Base-by-base conservation (phyloP, 2,888 invertebrate species). In the Dioctria rufipes region DNA sequence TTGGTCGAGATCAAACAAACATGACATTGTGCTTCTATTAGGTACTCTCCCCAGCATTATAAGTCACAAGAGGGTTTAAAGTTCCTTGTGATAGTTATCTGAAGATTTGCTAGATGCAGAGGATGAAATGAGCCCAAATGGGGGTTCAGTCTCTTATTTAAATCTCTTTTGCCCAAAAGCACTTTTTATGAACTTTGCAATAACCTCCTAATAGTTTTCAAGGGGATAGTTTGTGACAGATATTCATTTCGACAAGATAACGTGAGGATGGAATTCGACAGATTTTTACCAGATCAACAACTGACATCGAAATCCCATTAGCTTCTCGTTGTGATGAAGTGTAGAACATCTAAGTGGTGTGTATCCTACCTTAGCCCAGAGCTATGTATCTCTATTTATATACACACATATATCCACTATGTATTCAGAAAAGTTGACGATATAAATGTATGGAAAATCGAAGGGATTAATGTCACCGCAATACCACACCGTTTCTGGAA, bases 391-490 rank as follows among this genome's bases (percentile, higher is more conserved):
- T 65, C 65, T 67, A 25, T 25, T 51, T 39, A 51, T 37, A 69
- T 51, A 69, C 39, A 51, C 51, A 25, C 25, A 25, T 25, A 25
- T 25, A 25, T 25, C 25, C 25, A 25, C 25, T 25, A 25, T 39
- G 69, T 8, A 69, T 37, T 39, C 49, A 61, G 49, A 69, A 69
- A 49, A 51, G 69, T 69, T 51, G 49, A 69, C 39, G 69, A 69
- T 51, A 25, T 25, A 25, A 25, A 25, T 25, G 25, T 25, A 69
- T 69, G 69, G 51, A 25, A 69, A 69, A 69, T 69, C 69, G 69
- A 69, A 69, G 54, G 69, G 49, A 69, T 49, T 69, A 69, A 69
- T 51, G 69, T 69, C 69, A 69, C 69, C 69, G 37, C 69, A 69
- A 67, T 46, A 46, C 51, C 51, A n/a, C 54, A 69, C 51, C 51